phyloP scores from a whole-genome alignment of 2,888 invertebrate species.

The Quadriops clusia region DNA sequence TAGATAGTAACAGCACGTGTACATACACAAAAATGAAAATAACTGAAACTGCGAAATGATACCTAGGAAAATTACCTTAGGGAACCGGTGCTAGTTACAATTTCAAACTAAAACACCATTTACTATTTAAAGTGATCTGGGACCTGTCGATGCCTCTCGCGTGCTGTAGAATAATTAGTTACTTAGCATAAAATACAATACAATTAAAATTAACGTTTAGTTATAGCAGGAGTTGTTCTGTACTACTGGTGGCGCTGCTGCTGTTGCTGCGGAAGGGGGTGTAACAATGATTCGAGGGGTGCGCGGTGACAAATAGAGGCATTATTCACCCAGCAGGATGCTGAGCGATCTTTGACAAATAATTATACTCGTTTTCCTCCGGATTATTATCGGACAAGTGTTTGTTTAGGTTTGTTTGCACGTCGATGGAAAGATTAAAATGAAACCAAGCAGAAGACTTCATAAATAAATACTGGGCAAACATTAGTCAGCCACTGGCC shows the following conservation, averaged over 20 bases:
- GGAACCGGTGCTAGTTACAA: constrained; percentile 16
- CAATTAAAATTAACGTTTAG: constrained; percentile 28
- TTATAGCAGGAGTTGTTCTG: constrained; percentile 4
- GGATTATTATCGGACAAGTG: constrained; percentile 33
- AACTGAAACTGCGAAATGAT: no score
- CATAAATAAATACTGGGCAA: constrained; percentile 27
- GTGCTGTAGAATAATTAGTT: constrained; percentile 30
- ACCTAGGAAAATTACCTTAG: no score
- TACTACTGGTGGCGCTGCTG: constrained; percentile 7
- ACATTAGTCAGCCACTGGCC: constrained; percentile 26
- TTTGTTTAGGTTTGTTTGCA: constrained; percentile 36
- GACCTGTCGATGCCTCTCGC: constrained; percentile 24
- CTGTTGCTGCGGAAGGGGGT: constrained; percentile 9
- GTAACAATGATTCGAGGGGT: constrained; percentile 15
- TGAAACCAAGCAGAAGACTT: constrained; percentile 36
- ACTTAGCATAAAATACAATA: constrained; percentile 29
- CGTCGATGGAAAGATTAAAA: constrained; percentile 36
- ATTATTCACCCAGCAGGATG: constrained; percentile 22
- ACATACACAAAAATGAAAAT: no score
- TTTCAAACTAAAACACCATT: constrained; percentile 26
- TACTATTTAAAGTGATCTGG: constrained; percentile 29
- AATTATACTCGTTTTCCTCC: constrained; percentile 26
- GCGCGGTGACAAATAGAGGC: constrained; percentile 23
- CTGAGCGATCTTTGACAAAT: constrained; percentile 31
- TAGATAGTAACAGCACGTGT: no score